A percentile compares a stretch with the other conserved stretches of the same genome.
phyloP scores from a whole-genome alignment of 92 coral and sea anemone species.

The Parazoanthus swiftii region DNA sequence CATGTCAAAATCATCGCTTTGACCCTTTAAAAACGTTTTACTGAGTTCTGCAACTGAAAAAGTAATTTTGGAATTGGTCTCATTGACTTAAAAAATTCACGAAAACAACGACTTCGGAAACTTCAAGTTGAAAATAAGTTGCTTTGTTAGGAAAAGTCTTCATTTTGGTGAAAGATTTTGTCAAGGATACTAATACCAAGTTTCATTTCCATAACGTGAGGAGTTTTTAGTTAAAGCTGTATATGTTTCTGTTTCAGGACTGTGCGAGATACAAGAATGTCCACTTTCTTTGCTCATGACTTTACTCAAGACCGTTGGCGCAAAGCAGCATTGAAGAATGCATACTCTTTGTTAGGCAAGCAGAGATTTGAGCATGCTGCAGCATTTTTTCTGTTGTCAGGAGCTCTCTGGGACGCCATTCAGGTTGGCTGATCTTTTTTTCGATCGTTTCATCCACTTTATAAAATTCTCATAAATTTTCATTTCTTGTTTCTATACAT shows the following conservation, averaged over 20 bases:
- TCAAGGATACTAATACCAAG: not conserved
- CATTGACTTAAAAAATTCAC: no score
- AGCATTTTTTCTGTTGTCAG: constrained; percentile 95
- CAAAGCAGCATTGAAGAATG: constrained; percentile 96
- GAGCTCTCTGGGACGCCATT: constrained; percentile 96
- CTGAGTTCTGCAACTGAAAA: no score
- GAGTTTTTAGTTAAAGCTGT: not conserved
- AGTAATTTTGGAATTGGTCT: no score
- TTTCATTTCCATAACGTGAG: not conserved
- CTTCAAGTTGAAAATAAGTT: no score
- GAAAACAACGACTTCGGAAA: no score
- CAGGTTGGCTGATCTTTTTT: constrained; percentile 60
- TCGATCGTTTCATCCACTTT: not conserved
- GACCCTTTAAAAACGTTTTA: no score
- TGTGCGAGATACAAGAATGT: constrained; percentile 89
- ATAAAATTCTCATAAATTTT: no score
- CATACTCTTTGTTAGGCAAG: constrained; percentile 89
- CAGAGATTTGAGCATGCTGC: constrained; percentile 99
- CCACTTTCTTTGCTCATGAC: constrained; percentile 87
- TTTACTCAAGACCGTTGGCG: constrained; percentile 97
- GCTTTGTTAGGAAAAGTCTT: not conserved
- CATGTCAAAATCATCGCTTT: no score
- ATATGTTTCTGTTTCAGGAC: constrained; percentile 54
- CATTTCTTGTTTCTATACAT: no score
- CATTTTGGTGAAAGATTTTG: not conserved